Evolutionary conservation across 1,140 invertebrate species (phyloP), one percentile per base, ranked within the genome.

Genomic region (Pseudoatta argentina): DNA sequence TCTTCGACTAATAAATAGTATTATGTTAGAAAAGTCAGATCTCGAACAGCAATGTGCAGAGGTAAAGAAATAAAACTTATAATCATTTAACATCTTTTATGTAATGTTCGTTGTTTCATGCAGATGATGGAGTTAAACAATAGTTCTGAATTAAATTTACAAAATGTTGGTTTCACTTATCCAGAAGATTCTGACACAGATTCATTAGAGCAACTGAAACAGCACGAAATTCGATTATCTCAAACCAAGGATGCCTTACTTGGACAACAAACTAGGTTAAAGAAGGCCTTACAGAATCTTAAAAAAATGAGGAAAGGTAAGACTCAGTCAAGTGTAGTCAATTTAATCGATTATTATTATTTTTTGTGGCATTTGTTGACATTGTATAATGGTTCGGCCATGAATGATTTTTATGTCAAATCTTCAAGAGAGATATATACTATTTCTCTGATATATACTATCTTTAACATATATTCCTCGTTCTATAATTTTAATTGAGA

Each of bases 91-190:
- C 6, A 39, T 24, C 16, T 34, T 53, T 78, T 69, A 72, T 55
- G n/a, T 14, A 89, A 77, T 79, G 4, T 24, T 73, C 73, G 53
- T 64, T 71, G 44, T 90, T 79, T 91, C 8, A 18, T 24, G 14
- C 55, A 97, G 94, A 96, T 96, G 95, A 92, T 95, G 72, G 95
- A 96, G 87, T 92, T 96, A n/a, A 96, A 97, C 91, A 95, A 95
- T 88, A 92, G 92, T 72, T 95, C 96, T 77, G 94, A 96, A 86
- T 92, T 96, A 72, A 96, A 96, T 93, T 94, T 96, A 57, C 95
- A 96, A 92, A 96, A 96, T 39, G 95, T 97, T 90, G 97, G 96
- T n/a, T 97, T 97, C 91, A 95, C 96, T 2, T 97, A 96, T 91
- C 96, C 96, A 87, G 97, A 97, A 79, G 96, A 97, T 88, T 95